phyloP scores from a whole-genome alignment of 2,888 invertebrate species.

The Macropis europaea region DNA sequence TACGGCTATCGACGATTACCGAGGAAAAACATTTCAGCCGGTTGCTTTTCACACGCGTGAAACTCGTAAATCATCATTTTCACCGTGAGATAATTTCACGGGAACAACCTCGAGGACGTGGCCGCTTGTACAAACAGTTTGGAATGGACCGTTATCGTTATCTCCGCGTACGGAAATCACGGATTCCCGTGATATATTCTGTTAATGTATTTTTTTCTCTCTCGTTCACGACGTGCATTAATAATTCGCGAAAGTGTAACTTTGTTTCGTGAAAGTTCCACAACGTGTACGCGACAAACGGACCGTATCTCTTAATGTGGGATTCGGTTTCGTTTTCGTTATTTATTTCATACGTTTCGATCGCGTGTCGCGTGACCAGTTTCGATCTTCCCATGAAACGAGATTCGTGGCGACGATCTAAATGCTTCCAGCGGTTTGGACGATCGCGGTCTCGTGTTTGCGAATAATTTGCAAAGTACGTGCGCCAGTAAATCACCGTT shows the following conservation, averaged over 20 bases:
- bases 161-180: background rate
- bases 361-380: conserved; percentile 29
- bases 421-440: background rate
- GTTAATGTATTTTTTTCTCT: no score
- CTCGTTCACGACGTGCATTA: background rate
- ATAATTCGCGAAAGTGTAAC: conserved; percentile 40
- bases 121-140: background rate
- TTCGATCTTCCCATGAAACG: conserved; percentile 12
- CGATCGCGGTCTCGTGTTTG: conserved; percentile 12
- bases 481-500: background rate
- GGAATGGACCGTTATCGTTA: background rate
- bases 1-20: background rate
- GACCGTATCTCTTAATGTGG: conserved; percentile 24
- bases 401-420: background rate
- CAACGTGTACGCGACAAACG: conserved; percentile 13
- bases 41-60: background rate
- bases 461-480: conserved; percentile 31
- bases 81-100: conserved; percentile 1
- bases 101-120: conserved; percentile 1
- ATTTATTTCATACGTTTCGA: conserved; percentile 14
- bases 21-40: background rate
- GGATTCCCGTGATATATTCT: background rate
- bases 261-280: conserved; percentile 40
- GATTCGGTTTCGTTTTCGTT: conserved; percentile 19
- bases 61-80: conserved; percentile 11